phyloP scores from a whole-genome alignment of 2,797 vertebrate genomes.

The Leuciscus waleckii region DNA sequence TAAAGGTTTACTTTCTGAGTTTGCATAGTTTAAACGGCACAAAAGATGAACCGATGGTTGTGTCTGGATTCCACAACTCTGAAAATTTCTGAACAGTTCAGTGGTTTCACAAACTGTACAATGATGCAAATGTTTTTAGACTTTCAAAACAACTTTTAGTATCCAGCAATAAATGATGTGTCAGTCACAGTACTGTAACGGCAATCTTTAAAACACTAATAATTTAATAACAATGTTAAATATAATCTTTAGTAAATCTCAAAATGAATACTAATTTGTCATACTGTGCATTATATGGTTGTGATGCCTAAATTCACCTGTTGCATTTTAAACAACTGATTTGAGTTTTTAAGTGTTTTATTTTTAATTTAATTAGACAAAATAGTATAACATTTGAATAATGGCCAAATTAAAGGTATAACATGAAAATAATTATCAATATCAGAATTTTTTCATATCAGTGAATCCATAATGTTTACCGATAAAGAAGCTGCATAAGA shows the following conservation, averaged over 20 bases:
- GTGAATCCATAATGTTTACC: conserved; percentile 73
- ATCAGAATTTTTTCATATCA: not conserved
- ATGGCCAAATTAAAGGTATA: not conserved
- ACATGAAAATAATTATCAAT: not conserved
- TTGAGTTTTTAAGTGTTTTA: not conserved
- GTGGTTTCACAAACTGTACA: not conserved
- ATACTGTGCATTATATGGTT: not conserved
- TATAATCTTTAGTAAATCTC: too few species aligned
- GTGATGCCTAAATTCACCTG: not conserved
- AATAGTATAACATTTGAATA: not conserved
- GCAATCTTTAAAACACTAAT: too few species aligned
- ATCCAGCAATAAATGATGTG: not conserved
- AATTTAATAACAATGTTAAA: too few species aligned
- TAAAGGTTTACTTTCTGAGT: not conserved
- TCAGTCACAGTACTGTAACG: not conserved
- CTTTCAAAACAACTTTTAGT: not conserved
- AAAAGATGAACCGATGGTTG: not conserved
- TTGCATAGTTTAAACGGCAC: not conserved
- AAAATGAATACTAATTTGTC: too few species aligned
- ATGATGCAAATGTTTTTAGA: not conserved
- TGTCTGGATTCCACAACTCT: not conserved
- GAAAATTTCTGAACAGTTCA: not conserved
- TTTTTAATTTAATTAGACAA: not conserved
- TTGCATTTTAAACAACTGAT: not conserved
- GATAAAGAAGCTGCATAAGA: conserved; percentile 82